Evolutionary conservation across 2,888 invertebrate species (phyloP), one percentile per base, ranked within the genome.

Genomic region (Nemotelus nigrinus): DNA sequence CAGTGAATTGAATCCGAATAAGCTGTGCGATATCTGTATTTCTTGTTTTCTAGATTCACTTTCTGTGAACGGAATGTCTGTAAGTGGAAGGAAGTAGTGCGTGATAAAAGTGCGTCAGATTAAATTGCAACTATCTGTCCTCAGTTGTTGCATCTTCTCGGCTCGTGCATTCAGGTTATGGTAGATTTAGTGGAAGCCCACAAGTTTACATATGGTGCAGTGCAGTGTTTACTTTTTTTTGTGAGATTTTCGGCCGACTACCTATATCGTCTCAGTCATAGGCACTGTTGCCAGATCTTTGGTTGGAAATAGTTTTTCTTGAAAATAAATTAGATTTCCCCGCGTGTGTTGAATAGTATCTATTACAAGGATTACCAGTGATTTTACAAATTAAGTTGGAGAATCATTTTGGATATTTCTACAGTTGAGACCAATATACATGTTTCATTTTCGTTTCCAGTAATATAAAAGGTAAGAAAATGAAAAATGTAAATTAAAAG

Each of bases 181-280:
- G 74, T 63, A 48, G 74, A 74, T 74, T 74, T 74, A 63, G 7
- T 44, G 63, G 57, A 74, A 70, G 53, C 70, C 55, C 70, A 10
- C 39, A 39, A 45, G 72, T 58, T 72, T 48, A 63, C 74, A 63
- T 74, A 63, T 74, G 74, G 74, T 74, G 63, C 48, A 60, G 74
- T 74, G 74, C 48, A 74, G 74, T 74, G 74, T 74, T 74, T 74
- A 74, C 74, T 74, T 74, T 70, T 70, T 74, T 63, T 74, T 63
- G 72, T 58, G 57, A 72, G 72, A 72, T 72, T 48, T 63, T 72
- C 63, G 60, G 8, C 58, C 58, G 58, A 58, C 39, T 57, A 57
- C 50, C 47, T 57, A 72, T 63, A 63, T 74, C 55, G 60, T 72
- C 4, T 45, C n/a, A 48, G 43, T 50, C 43, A 41, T 7, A 58